Evolutionary conservation across 2,113 vertebrate genomes (phyloP).

Genomic region (Labeo rohita): DNA sequence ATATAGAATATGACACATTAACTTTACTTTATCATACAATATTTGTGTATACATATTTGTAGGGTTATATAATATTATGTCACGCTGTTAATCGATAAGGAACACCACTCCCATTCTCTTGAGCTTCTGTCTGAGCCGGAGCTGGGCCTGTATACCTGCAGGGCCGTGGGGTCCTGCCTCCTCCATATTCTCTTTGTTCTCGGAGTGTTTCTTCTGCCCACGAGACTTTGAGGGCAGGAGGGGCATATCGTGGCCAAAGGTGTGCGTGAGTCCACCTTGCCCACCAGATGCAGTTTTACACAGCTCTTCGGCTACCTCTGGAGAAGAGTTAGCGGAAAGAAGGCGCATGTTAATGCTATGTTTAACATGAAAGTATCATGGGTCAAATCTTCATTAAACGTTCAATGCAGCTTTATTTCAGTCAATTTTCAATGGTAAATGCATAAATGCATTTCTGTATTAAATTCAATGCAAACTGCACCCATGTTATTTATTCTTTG

Average conservation of each 20-base stretch:
- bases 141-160: constrained; percentile 60
- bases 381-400: neutral
- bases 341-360: neutral
- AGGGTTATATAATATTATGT: neutral
- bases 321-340: constrained; percentile 18
- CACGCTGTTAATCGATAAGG: constrained; percentile 52
- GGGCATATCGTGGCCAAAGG: constrained; percentile 83
- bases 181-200: constrained; percentile 98
- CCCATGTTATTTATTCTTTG: neutral
- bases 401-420: neutral
- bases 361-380: neutral
- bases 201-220: constrained; percentile 88
- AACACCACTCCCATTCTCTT: constrained; percentile 61
- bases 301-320: constrained; percentile 97
- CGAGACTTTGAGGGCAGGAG: constrained; percentile 92
- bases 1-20: neutral
- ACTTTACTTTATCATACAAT: neutral
- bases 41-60: neutral
- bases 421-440: neutral
- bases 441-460: neutral
- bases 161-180: constrained; percentile 71
- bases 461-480: neutral
- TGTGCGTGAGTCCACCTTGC: constrained; percentile 80
- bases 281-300: constrained; percentile 88
- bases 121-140: constrained; percentile 49